Base-by-base conservation (phyloP, 2,888 invertebrate genomes). In the Drosophila kuntzei region DNA sequence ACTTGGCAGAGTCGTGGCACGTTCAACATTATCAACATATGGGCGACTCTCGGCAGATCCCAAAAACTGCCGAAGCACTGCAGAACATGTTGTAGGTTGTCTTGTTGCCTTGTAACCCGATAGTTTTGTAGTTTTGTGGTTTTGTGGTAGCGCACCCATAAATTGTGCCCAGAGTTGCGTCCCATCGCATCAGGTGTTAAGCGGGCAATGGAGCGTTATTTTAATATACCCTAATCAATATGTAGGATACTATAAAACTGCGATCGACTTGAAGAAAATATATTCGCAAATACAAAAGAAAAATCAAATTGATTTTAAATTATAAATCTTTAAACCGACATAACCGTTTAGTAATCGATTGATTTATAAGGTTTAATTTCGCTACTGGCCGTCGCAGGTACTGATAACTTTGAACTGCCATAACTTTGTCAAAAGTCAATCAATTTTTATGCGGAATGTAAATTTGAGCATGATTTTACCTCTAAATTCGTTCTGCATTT, bases 71-170 rank as follows among this genome's bases (percentile, higher is more conserved):
- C 57, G 25, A 36, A 41, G 37, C 55, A 37, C 50, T 63, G 57
- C 60, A 78, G 71, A 85, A 87, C 88, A 84, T 84, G 88, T 89
- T 84, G 84, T 84, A 85, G 82, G 79, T 73, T 84, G 89, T 89
- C 88, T 84, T 81, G 83, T 85, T 88, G 80, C 82, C 88, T 75
- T 89, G 86, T 89, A 88, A 88, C 86, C 64, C 69, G 88, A 89
- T 85, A 89, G 89, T 85, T 84, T 85, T 87, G 89, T 89, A 87
- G 81, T 83, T 89, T 84, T 87, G 87, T 83, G 83, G 77, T 86
- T 85, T 89, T 89, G 89, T 86, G 84, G 89, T 89, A 86, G 89
- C 85, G 89, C 87, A 86, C 86, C 89, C 89, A 86, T 86, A 89
- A 86, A 86, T 86, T 89, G 60, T 32, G 49, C 68, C 27, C 84